Evolutionary conservation across 2,797 vertebrate species (phyloP), one percentile per base, ranked within the genome.

Genomic region (Lagocephalus sceleratus): DNA sequence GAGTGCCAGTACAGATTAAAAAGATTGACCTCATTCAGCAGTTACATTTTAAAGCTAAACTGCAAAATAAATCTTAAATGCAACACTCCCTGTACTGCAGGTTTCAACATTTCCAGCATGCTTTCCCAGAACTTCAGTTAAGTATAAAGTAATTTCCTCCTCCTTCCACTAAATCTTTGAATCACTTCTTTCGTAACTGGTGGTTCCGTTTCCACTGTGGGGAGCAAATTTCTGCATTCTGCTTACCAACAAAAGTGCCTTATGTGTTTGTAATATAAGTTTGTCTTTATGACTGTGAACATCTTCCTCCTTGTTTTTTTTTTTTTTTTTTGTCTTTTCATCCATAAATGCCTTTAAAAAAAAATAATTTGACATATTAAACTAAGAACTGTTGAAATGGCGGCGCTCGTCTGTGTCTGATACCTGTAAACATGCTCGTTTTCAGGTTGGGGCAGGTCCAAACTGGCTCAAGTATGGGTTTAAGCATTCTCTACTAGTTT

Each of bases 221-320:
- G 72, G 76, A 79, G 64, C 15, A 60, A 40, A 25, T 69, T 69
- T 76, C 51, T 68, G 47, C 42, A 20, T 60, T 66, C 11, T 65
- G 54, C 16, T 59, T 71, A 60, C 71, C 78, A 12, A 58, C 10
- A 50, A 48, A 68, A 68, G 74, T 85, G 76, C 82, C 80, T 86
- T 76, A 73, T 66, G 66, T 63, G 29, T 60, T 21, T 79, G 35
- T 53, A 71, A 59, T 26, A 52, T 51, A 20, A 44, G 17, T 57
- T 11, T 61, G n/a, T 71, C 6, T 75, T 60, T 62, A 14, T 73
- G 49, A 56, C n/a, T 62, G 52, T 75, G 49, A 66, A 54, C 22
- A 26, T 59, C 10, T 59, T 29, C 7, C 57, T 60, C 66, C 50
- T 60, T 25, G n/a, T n/a, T n/a, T 39, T 57, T 22, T 61, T 54